phyloP scores from a whole-genome alignment of 2,888 invertebrate species.

The Ischnus inquisitorius region DNA sequence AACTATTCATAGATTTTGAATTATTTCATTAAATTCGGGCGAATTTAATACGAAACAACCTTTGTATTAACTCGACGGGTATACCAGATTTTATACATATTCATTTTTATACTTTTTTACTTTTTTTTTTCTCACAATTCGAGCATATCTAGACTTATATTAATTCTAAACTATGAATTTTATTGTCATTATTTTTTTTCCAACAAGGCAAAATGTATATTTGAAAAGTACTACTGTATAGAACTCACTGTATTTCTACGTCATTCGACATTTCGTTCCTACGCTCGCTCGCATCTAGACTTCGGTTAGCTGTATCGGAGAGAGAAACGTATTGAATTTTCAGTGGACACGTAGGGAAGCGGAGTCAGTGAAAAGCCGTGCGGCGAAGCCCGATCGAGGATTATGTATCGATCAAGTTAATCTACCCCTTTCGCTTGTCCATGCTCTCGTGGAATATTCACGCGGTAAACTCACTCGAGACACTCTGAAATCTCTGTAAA shows the following conservation, averaged over 20 bases:
- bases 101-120: too few species aligned
- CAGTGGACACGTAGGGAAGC: conserved; percentile 18
- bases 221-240: not conserved
- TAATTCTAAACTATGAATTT: not conserved
- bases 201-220: not conserved
- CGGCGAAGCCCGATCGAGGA: conserved; percentile 42
- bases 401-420: conserved; percentile 59
- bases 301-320: not conserved
- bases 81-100: too few species aligned
- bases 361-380: conserved; percentile 15
- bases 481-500: conserved; percentile 34
- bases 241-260: not conserved
- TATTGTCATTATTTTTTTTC: not conserved
- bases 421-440: not conserved
- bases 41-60: too few species aligned
- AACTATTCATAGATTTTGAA: too few species aligned
- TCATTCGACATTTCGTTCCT: not conserved
- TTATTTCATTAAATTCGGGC: too few species aligned
- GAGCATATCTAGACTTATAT: too few species aligned
- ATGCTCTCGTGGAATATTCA: conserved; percentile 19
- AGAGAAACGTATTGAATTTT: conserved; percentile 55
- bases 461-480: conserved; percentile 13
- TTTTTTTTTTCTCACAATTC: too few species aligned
- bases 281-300: not conserved
- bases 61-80: too few species aligned